Conservation (phyloP, 2,113 vertebrate species). For the Vulpes ferrilata region DNA sequence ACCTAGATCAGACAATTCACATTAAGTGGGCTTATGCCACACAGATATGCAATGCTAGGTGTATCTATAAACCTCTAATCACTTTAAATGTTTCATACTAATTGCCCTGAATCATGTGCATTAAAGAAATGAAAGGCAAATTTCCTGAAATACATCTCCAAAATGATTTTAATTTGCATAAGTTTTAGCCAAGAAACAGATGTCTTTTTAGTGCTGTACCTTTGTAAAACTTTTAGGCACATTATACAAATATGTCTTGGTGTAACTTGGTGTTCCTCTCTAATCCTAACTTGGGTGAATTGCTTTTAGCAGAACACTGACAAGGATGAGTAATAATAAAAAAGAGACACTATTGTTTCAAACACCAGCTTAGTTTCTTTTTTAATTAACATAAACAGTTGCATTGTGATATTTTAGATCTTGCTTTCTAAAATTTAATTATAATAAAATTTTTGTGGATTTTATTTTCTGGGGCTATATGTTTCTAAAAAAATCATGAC, state of each 20-base stretch:
- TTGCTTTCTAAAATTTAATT: conserved; percentile 40
- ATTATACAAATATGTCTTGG: conserved; percentile 20
- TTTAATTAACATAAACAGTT: conserved; percentile 3
- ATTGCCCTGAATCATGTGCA: conserved; percentile 63
- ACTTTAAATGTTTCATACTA: conserved; percentile 62
- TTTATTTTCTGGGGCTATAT: not conserved
- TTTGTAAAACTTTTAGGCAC: conserved; percentile 54
- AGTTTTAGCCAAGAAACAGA: conserved; percentile 64
- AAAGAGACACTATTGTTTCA: not conserved
- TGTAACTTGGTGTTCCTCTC: not conserved
- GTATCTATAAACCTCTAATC: conserved; percentile 57
- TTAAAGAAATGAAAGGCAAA: conserved; percentile 67
- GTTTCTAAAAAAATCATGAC: conserved; percentile 1
- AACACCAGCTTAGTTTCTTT: not conserved
- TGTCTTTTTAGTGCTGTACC: conserved; percentile 66
- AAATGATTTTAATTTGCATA: conserved; percentile 71
- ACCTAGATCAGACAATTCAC: conserved; percentile 52
- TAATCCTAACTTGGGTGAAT: not conserved
- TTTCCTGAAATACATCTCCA: conserved; percentile 66
- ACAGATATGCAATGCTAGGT: not conserved
- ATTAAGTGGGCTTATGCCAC: conserved; percentile 43
- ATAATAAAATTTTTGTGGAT: not conserved
- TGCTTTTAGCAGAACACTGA: not conserved
- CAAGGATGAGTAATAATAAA: not conserved
- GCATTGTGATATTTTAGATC: conserved; percentile 10